Evolutionary conservation across 2,797 vertebrate genomes (phyloP), one percentile per base, ranked within the genome.

Genomic region (Enteromius viviparus): DNA sequence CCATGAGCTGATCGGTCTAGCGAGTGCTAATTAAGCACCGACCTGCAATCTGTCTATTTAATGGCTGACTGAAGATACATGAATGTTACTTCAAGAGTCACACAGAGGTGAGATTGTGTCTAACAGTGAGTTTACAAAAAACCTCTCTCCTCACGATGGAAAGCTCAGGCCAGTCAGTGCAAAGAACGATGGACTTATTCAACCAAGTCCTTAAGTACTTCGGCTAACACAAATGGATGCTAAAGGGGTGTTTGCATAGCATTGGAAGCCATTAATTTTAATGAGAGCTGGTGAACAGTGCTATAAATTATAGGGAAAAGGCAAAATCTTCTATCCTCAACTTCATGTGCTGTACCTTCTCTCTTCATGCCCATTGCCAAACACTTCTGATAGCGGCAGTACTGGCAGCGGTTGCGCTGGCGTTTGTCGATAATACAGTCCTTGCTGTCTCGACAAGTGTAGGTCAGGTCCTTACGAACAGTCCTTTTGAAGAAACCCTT

Each of bases 381-480:
- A 94, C 98, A 98, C 95, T 99, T 99, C 96, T 99, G 98, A 91
- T 99, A 99, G 90, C 98, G 98, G 93, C 98, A 99, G 94, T 99
- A 99, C 92, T 99, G 98, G 90, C 98, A 99, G 75, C 98, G 97
- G 93, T 98, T 99, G 87, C 98, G 95, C 95, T 99, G 98, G 40
- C 98, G 96, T 89, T 99, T 99, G 91, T 99, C 98, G 0, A 99
- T 98, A 65, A 98, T 90, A 83, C 97, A 99, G 95, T 99, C 96
- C 92, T 99, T 99, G 93, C 94, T 98, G 95, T 99, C 98, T 0
- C 98, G 94, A 90, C 98, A 99, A 23, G 97, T 99, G 93, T 99
- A 99, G 79, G 96, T 98, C 85, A 99, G 94, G 94, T 99, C 98
- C 83, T 99, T 99, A 79, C 98, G 93, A 87, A 99, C 97, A 0